phyloP scores from a whole-genome alignment of 2,797 vertebrate species.

The Anabacerthia variegaticeps region DNA sequence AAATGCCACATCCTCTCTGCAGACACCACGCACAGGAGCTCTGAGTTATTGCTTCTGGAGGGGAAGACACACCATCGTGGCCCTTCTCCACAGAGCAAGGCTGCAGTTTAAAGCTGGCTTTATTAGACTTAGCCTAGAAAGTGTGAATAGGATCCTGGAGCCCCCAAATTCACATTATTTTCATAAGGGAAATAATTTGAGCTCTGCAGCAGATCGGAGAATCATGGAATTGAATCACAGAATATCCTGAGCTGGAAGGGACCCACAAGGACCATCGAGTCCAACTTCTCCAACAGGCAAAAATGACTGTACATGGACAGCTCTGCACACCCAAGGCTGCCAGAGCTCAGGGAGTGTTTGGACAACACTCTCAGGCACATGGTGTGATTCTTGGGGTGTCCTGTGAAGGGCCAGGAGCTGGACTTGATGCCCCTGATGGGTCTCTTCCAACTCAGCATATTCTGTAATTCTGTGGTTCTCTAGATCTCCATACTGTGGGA shows the following conservation, averaged over 20 bases:
- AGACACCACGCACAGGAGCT: accelerated
- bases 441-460: neutral
- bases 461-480: neutral
- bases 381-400: neutral
- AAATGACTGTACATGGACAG: neutral
- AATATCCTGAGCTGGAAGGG: no score
- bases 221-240: no score
- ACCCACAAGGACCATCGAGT: no score
- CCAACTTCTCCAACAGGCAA: neutral
- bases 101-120: neutral
- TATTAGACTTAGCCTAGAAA: neutral
- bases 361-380: neutral
- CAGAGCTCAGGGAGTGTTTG: neutral
- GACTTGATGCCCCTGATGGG: neutral
- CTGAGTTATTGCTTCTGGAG: neutral
- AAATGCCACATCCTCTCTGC: neutral
- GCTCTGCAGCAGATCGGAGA: neutral
- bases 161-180: neutral
- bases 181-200: neutral
- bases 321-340: neutral
- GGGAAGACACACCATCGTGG: accelerated
- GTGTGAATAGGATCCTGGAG: neutral
- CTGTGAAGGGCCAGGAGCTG: neutral
- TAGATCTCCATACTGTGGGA: neutral
- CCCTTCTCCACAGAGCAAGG: neutral